Evolutionary conservation across 2,888 invertebrate genomes (phyloP).

Genomic region (Oscheius myriophilus): DNA sequence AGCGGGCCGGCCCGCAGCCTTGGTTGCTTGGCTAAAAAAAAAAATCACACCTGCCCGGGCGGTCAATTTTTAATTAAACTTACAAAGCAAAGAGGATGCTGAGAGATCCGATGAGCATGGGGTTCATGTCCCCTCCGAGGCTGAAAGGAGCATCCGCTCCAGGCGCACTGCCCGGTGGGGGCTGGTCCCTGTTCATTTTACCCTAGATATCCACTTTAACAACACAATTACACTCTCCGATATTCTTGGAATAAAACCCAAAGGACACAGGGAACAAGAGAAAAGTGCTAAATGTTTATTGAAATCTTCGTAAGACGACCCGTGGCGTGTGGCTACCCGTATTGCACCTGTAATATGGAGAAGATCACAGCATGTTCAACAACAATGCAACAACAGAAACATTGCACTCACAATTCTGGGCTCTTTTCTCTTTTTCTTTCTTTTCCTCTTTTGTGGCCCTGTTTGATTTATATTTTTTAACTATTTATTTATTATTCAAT

Average conservation of each 20-base stretch:
- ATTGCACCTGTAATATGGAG: no score
- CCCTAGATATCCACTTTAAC: neutral
- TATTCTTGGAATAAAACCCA: no score
- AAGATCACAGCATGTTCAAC: no score
- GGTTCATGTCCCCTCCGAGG: conserved; percentile 15
- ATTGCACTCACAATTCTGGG: no score
- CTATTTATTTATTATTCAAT: conserved; percentile 12
- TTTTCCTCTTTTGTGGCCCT: conserved; percentile 1
- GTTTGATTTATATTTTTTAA: neutral
- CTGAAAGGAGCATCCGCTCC: conserved; percentile 17
- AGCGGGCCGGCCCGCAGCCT: no score
- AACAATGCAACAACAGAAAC: no score
- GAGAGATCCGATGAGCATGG: conserved; percentile 46
- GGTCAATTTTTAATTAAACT: conserved; percentile 33
- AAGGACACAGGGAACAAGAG: no score
- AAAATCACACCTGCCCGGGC: no score
- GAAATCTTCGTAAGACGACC: no score
- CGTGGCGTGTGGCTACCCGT: no score
- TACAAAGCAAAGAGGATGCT: conserved; percentile 45
- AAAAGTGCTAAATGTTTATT: no score
- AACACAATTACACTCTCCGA: neutral
- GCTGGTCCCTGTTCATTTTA: conserved; percentile 8
- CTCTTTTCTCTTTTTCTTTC: conserved; percentile 11
- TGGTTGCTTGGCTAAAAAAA: no score
- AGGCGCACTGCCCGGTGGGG: neutral